A percentile compares a stretch with the other conserved stretches of the same genome.
Conservation (phyloP, 2,113 vertebrate species). For the Emydocephalus ijimae region DNA sequence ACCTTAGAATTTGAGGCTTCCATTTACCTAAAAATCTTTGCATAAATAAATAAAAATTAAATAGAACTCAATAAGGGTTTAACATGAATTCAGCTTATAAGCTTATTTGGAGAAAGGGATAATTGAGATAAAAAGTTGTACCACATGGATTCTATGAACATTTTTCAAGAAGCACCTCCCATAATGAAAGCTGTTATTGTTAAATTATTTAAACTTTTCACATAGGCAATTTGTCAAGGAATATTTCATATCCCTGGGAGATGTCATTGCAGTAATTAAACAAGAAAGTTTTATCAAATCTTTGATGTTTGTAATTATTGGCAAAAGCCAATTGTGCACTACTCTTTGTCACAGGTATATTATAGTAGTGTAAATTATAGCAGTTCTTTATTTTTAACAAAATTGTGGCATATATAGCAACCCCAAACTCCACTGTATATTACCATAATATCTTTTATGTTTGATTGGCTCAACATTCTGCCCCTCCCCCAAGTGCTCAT, state of each 20-base stretch:
- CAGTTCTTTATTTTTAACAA: background rate
- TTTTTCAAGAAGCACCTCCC: background rate
- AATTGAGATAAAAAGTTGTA: background rate
- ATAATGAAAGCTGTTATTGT: background rate
- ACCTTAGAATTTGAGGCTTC: background rate
- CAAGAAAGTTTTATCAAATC: background rate
- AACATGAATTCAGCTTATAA: background rate
- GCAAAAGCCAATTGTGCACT: background rate
- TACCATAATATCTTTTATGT: background rate
- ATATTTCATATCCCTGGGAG: background rate
- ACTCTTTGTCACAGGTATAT: background rate
- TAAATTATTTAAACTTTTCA: background rate
- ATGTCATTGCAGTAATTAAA: background rate
- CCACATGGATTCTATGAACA: background rate
- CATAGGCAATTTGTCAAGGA: background rate
- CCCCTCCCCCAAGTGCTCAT: background rate
- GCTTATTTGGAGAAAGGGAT: background rate
- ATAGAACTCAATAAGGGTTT: background rate
- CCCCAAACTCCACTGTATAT: background rate
- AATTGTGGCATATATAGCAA: background rate
- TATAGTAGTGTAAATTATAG: background rate
- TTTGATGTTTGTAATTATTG: background rate
- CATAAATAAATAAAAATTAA: background rate
- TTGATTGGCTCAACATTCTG: background rate
- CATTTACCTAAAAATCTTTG: background rate